Base-by-base conservation (phyloP, 1,140 invertebrate species). In the Eumaeus atala region DNA sequence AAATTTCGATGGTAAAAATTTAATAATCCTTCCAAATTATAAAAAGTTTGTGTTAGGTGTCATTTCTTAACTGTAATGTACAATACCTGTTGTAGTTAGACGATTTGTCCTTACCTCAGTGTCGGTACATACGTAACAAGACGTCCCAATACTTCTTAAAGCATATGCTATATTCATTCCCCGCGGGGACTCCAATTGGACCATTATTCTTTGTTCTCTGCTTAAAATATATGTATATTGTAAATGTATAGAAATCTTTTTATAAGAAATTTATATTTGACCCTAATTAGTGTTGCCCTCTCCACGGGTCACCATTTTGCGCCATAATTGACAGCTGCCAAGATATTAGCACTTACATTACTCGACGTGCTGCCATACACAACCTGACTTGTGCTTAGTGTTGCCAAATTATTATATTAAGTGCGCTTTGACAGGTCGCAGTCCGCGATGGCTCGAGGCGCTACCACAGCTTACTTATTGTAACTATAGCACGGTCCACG, bases 401-500 rank as follows among this genome's bases (percentile, higher is more conserved):
- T 51, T 51, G 49, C 49, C 49, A 51, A 51, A 37, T 36, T 36
- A 28, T 12, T 12, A 33, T 33, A 38, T 38, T 38, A 38, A 38
- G 10, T 11, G 37, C 28, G 47, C 47, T 33, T n/a, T 11, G 47
- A 48, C 28, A 33, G 47, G 18, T 34, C 1, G 38, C 37, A 36
- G 38, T 55, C 38, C 44, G 58, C 54, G 40, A 44, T 8, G 6
- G 40, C 9, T 16, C n/a, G 12, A 44, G 14, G 40, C 14, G 40
- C 17, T 40, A 36, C 40, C 49, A 58, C 44, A 17, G 57, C 64
- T 60, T 59, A 51, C 37, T 42, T 11, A 12, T 56, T 51, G 35
- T 48, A 55, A 48, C 54, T 48, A 59, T 34, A 56, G 28, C 59
- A 59, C 62, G 64, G 64, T 73, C 67, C 70, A 64, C 40, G 56